These are phyloP conservation scores for Lophotis ruficrista DNA, from an alignment of 2,113 vertebrate genomes.

Conservation along the genomic window DNA sequence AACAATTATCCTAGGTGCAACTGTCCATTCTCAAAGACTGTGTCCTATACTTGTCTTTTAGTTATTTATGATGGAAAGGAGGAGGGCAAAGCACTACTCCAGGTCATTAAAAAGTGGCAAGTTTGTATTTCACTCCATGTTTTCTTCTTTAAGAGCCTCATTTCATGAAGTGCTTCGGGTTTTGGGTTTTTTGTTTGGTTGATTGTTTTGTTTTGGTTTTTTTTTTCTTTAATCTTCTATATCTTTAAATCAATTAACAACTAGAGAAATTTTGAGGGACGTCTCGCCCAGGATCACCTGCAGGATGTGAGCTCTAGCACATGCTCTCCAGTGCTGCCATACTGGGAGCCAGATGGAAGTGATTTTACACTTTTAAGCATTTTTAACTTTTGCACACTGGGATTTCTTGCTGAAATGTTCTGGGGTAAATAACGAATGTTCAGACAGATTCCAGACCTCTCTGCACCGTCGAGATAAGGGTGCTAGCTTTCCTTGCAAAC, in stretches of 20 bases:
- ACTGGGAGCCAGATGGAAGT: neutral
- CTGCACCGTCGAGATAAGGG: neutral
- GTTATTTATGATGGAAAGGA: neutral
- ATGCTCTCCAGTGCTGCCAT: neutral
- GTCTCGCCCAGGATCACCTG: neutral
- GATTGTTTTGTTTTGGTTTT: neutral
- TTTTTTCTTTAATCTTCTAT: neutral
- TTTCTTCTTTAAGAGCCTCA: neutral
- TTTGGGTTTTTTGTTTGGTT: neutral
- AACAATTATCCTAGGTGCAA: neutral
- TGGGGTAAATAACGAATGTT: neutral
- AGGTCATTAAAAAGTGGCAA: neutral
- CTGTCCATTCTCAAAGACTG: neutral
- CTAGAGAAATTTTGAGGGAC: neutral
- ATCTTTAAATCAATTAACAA: neutral
- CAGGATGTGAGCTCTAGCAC: neutral
- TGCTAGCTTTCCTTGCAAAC: conserved; percentile 6
- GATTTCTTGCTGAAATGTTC: conserved; percentile 4
- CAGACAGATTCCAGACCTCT: neutral
- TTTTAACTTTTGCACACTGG: neutral
- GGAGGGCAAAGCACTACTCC: neutral
- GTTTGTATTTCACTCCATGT: neutral
- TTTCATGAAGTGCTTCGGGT: neutral
- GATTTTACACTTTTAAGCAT: neutral
- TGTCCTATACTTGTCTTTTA: neutral